These are phyloP conservation scores for Adela reaumurella DNA, from an alignment of 2,888 invertebrate species.

Conservation along the genomic window DNA sequence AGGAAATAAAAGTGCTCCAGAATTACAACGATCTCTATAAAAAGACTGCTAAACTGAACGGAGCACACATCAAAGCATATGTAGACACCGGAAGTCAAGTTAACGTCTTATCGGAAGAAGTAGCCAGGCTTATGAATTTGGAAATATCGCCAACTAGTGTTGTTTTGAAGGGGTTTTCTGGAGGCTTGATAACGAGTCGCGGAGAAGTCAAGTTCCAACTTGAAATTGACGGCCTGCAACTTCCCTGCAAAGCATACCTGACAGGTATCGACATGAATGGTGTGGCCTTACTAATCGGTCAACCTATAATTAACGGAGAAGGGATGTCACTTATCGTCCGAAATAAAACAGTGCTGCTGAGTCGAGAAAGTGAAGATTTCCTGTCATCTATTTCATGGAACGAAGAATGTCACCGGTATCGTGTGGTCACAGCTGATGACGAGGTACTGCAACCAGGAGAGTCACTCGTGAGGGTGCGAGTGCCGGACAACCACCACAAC, in stretches of 20 bases:
- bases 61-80: too few species aligned
- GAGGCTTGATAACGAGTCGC: constrained; percentile 1
- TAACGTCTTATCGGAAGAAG: too few species aligned
- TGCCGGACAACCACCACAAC: neutral
- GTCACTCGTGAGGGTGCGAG: neutral
- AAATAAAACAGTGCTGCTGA: too few species aligned
- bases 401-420: constrained; percentile 1
- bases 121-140: too few species aligned
- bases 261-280: constrained; percentile 10
- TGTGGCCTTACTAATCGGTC: constrained; percentile 12
- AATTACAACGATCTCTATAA: constrained; percentile 4
- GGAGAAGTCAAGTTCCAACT: neutral
- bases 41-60: too few species aligned
- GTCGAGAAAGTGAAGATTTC: too few species aligned
- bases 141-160: too few species aligned
- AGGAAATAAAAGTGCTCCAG: constrained; percentile 11
- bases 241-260: constrained; percentile 8
- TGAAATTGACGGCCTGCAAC: constrained; percentile 7
- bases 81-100: too few species aligned
- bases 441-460: neutral
- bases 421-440: neutral
- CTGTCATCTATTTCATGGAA: too few species aligned
- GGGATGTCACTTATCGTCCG: constrained; percentile 8
- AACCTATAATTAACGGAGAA: constrained; percentile 14
- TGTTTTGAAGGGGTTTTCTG: constrained; percentile 1